phyloP scores from a whole-genome alignment of 2,888 invertebrate genomes.

The Priocnemis perturbator region DNA sequence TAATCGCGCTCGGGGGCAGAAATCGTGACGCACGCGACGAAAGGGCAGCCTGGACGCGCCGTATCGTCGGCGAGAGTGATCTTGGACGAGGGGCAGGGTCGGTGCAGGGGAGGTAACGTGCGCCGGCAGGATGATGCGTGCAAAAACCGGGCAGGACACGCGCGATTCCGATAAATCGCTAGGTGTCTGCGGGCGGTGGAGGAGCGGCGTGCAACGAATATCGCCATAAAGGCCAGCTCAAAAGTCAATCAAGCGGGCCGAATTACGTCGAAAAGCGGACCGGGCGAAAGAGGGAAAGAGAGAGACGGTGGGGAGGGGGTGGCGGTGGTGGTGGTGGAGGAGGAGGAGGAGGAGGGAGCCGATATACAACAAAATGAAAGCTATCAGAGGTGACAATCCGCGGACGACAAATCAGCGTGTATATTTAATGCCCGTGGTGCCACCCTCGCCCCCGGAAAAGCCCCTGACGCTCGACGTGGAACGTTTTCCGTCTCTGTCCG shows the following conservation, averaged over 20 bases:
- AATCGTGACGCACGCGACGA: conserved; percentile 29
- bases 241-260: conserved; percentile 62
- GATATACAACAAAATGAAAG: conserved; percentile 70
- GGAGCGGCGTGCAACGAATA: conserved; percentile 45
- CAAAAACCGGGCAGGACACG: conserved; percentile 43
- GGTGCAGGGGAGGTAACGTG: conserved; percentile 22
- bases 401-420: conserved; percentile 73
- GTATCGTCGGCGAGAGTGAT: no score
- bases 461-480: conserved; percentile 40
- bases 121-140: conserved; percentile 32
- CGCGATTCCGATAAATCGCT: conserved; percentile 53
- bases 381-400: conserved; percentile 73
- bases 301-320: conserved; percentile 10
- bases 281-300: conserved; percentile 5
- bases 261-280: conserved; percentile 59
- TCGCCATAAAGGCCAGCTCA: conserved; percentile 62
- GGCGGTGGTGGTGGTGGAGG: not conserved
- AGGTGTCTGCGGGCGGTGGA: conserved; percentile 24
- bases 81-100: not conserved
- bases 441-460: conserved; percentile 42
- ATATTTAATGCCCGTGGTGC: conserved; percentile 71
- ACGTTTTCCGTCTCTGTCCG: conserved; percentile 14
- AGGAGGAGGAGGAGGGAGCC: conserved; percentile 34
- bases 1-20: conserved; percentile 33
- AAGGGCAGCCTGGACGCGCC: conserved; percentile 22